Conservation (phyloP, 2,797 vertebrate genomes). For the Syndactyla subalaris region DNA sequence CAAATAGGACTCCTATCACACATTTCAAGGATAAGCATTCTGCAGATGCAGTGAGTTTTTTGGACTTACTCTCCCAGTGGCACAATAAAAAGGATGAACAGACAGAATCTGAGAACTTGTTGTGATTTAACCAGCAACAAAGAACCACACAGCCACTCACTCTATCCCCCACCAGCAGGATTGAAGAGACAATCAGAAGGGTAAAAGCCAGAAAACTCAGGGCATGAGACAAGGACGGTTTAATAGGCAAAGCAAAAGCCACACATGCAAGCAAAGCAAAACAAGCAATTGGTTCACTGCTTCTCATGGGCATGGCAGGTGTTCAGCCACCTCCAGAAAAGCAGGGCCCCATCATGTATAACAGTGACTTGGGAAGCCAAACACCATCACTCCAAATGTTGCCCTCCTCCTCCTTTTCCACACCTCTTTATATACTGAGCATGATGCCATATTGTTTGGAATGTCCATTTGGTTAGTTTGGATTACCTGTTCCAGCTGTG, state of each 20-base stretch:
- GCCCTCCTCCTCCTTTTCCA: background rate
- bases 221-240: background rate
- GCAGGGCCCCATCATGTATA: fast-evolving
- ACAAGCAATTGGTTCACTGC: background rate
- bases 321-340: background rate
- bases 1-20: background rate
- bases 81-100: background rate
- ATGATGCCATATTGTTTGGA: background rate
- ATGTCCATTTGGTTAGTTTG: background rate
- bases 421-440: background rate
- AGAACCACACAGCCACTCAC: background rate
- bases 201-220: background rate
- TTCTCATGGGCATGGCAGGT: background rate
- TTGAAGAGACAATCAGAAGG: fast-evolving
- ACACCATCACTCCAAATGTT: background rate
- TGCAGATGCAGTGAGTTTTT: background rate
- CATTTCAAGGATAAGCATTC: background rate
- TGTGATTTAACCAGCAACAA: background rate
- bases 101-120: background rate
- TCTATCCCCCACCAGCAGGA: fast-evolving
- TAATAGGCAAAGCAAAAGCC: background rate
- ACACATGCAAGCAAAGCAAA: background rate
- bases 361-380: background rate
- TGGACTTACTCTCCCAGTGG: background rate
- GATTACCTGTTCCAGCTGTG: background rate